Percentiles rank a stretch among this genome's conserved stretches.
Evolutionary conservation across 2,797 vertebrate species (phyloP).

Genomic region (Acipenser ruthenus): DNA sequence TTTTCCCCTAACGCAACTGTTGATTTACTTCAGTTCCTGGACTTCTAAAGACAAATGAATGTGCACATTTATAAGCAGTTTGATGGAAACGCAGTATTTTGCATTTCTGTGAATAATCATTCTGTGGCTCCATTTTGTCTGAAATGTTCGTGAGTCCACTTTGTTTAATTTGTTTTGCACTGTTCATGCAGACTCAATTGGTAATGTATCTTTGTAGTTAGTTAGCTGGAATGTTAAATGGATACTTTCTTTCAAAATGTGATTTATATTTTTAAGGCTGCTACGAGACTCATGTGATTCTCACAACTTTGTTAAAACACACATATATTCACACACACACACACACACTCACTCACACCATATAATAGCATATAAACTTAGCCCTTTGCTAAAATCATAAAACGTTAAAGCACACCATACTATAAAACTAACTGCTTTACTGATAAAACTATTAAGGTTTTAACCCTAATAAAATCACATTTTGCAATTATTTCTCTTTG

Average conservation of each 20-base stretch:
- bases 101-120: not conserved
- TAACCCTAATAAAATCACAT: too few relatives aligned
- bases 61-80: not conserved
- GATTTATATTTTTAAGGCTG: not conserved
- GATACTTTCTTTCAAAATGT: not conserved
- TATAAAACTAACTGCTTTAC: conserved; percentile 9
- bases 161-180: not conserved
- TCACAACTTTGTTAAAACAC: conserved; percentile 33
- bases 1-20: not conserved
- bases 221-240: not conserved
- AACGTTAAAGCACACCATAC: conserved; percentile 51
- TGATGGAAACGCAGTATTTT: not conserved
- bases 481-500: too few relatives aligned
- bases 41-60: not conserved
- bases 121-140: not conserved
- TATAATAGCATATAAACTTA: too few relatives aligned
- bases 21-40: not conserved
- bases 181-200: not conserved
- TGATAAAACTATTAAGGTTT: too few relatives aligned
- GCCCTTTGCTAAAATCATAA: conserved; percentile 51
- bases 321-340: conserved; percentile 46
- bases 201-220: not conserved
- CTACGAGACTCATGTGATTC: not conserved
- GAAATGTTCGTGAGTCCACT: not conserved
- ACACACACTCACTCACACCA: not conserved